A percentile compares a stretch with the other conserved stretches of the same genome.
Evolutionary conservation across 2,797 vertebrate species (phyloP).

Genomic region (Coilia nasus): DNA sequence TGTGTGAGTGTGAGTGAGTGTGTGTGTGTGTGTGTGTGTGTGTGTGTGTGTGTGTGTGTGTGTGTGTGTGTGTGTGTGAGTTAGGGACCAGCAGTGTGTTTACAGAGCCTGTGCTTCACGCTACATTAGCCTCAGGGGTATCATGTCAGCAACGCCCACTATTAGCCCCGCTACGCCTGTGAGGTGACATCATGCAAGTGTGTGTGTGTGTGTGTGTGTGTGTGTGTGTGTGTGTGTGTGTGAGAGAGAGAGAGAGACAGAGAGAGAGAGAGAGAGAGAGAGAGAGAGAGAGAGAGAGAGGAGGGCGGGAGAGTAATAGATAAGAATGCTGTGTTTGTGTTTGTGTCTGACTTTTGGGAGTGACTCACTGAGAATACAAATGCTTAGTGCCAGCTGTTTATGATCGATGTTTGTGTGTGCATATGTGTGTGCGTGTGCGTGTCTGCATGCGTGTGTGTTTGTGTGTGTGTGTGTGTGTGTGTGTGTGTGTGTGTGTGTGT

Average conservation of each 20-base stretch:
- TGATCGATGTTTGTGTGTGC: not conserved
- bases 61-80: not conserved
- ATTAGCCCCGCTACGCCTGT: not conserved
- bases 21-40: not conserved
- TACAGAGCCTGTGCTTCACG: not conserved
- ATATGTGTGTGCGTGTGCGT: not conserved
- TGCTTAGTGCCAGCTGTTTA: too few species aligned
- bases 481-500: not conserved
- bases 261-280: not conserved
- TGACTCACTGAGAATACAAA: not conserved
- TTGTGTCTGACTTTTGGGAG: not conserved
- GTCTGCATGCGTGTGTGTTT: not conserved
- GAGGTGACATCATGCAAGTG: not conserved
- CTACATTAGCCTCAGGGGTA: constrained; percentile 30
- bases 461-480: not conserved
- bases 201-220: constrained; percentile 3
- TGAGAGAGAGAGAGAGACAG: not conserved
- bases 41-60: not conserved
- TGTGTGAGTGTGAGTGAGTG: not conserved
- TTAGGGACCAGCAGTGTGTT: not conserved
- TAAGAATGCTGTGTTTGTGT: not conserved
- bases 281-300: not conserved
- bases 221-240: too few species aligned
- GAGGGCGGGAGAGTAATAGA: not conserved
- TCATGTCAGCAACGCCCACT: constrained; percentile 31